Base-by-base conservation (phyloP, 2,888 invertebrate genomes). In the Rutpela maculata region DNA sequence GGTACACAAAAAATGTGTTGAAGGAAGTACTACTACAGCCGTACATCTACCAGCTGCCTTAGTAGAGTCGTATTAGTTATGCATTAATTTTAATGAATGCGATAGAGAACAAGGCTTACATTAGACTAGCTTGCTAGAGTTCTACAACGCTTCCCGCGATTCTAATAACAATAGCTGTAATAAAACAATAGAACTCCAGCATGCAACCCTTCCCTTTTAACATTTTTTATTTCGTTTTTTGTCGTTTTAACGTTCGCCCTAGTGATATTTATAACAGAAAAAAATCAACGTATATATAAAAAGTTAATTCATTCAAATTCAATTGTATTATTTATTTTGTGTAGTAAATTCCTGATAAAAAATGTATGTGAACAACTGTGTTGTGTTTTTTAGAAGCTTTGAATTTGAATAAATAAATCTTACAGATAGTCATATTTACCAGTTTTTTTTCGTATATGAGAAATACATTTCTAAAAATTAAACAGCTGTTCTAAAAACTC, bases 21-120 rank as follows among this genome's bases (percentile, higher is more conserved):
- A 67, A 55, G 43, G 65, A 66, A 66, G 43, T 66, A 55, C 55
- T 50, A 26, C 26, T 67, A 55, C 43, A 22, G 67, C 26, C 50
- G 67, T 50, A 26, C 19, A 67, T 67, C 31, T 38, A 67, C 35
- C 74, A 74, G 74, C 74, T 74, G 74, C 74, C 5, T 18, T 22
- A 18, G 66, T 50, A 65, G 60, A 71, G 60, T 70, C 57, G 75
- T 82, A 84, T 86, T 85, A 84, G 84, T 84, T 86, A 85, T 85
- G 85, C 85, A 85, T 85, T 85, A 85, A 84, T 84, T 83, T 84
- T 83, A 84, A 84, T 84, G 85, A 85, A 85, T 85, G 80, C 82
- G 80, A 81, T 82, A 83, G 81, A 81, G 80, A 81, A 78, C 70
- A 43, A 31, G 70, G 68, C 68, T 68, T 71, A 74, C 78, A 74